A percentile compares a stretch with the other conserved stretches of the same genome.
Evolutionary conservation across 2,113 vertebrate species (phyloP).

Genomic region (Nothoprocta perdicaria): DNA sequence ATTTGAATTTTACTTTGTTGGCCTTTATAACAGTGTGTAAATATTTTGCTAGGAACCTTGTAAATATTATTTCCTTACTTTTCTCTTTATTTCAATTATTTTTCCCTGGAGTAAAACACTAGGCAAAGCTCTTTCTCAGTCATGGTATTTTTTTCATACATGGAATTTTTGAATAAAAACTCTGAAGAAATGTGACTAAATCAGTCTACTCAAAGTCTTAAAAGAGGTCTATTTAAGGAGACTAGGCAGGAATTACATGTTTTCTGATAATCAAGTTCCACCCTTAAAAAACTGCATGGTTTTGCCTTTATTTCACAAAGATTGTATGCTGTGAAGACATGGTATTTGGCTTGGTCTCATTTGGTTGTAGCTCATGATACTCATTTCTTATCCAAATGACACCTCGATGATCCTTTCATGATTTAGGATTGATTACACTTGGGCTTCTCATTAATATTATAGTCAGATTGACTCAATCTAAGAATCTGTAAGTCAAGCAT

Average conservation of each 20-base stretch:
- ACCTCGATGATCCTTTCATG: slow-evolving; percentile 15
- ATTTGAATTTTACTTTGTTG: not conserved
- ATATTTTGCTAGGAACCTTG: not conserved
- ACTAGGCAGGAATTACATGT: not conserved
- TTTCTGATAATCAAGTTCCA: not conserved
- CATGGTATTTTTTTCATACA: slow-evolving; percentile 1
- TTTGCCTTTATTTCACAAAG: not conserved
- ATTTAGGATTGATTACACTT: not conserved
- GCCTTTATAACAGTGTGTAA: not conserved
- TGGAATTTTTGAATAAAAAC: not conserved
- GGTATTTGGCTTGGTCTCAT: not conserved
- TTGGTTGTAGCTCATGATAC: not conserved
- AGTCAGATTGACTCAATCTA: slow-evolving; percentile 14
- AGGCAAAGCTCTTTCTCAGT: not conserved
- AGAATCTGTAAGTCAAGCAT: slow-evolving; percentile 30
- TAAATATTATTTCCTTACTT: not conserved
- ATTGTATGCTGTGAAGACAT: not conserved
- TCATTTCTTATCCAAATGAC: not conserved
- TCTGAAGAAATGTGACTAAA: slow-evolving; percentile 10
- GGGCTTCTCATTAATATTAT: slow-evolving; percentile 24
- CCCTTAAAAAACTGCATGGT: not conserved
- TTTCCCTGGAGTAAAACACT: not conserved
- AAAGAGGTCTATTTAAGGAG: not conserved
- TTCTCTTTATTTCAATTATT: not conserved
- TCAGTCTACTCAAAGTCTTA: not conserved